Evolutionary conservation across 2,113 vertebrate genomes (phyloP).

Genomic region (Pholis gunnellus): DNA sequence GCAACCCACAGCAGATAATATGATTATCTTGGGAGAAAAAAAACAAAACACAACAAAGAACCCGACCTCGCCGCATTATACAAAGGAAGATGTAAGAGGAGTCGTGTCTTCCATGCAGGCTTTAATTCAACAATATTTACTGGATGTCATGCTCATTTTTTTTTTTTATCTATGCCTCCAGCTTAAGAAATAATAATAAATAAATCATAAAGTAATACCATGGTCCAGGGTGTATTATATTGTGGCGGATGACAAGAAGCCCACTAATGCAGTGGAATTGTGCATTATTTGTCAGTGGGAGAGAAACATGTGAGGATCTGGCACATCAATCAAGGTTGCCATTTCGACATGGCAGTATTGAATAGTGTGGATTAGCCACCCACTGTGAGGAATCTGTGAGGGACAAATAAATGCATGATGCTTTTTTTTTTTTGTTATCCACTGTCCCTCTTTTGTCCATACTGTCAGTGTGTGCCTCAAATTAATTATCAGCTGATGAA

Average conservation of each 20-base stretch:
- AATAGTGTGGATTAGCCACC: constrained; percentile 77
- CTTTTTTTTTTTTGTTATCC: constrained; percentile 16
- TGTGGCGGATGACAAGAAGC: constrained; percentile 63
- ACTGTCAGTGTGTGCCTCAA: constrained; percentile 51
- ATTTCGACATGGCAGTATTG: constrained; percentile 71
- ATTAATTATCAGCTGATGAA: constrained; percentile 74
- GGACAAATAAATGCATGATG: constrained; percentile 58
- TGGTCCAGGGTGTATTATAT: constrained; percentile 66
- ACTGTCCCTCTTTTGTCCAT: constrained; percentile 55
- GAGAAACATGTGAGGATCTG: constrained; percentile 59
- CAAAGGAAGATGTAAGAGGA: constrained; percentile 75
- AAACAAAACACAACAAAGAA: constrained; percentile 64
- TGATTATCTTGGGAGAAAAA: constrained; percentile 74
- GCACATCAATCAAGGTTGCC: constrained; percentile 74
- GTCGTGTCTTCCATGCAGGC: constrained; percentile 51
- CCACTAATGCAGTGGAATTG: constrained; percentile 73
- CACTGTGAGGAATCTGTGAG: constrained; percentile 72
- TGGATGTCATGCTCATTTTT: constrained; percentile 59
- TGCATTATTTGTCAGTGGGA: constrained; percentile 74
- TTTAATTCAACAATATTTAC: constrained; percentile 74
- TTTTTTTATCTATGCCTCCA: constrained; percentile 60
- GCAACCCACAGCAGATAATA: constrained; percentile 78
- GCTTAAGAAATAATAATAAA: constrained; percentile 79
- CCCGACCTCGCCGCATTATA: constrained; percentile 62
- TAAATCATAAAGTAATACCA: constrained; percentile 71